Base-by-base conservation (phyloP, 2,888 invertebrate species). In the Aricia artaxerxes region DNA sequence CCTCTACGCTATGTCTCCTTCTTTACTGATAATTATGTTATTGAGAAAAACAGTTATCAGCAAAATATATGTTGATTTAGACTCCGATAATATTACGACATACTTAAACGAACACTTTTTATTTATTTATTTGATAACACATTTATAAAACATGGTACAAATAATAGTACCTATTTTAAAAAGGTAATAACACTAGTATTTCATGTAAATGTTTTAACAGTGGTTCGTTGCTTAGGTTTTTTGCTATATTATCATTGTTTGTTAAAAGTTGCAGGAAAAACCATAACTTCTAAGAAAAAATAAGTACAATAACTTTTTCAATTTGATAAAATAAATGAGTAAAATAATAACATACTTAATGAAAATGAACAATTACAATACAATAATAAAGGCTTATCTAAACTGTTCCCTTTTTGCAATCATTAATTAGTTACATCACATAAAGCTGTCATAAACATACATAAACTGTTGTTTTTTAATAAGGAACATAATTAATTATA, bases 1-100 rank as follows among this genome's bases (percentile, higher is more conserved):
- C 92, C 92, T 92, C 89, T 91, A 86, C 89, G 86, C 87, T 86
- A 85, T 83, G 85, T 49, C 49, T 87, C 86, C 86, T 85, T 82
- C 85, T 83, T 83, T 82, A 87, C 82, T 86, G 84, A 86, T 86
- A 85, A 83, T 85, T 84, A 85, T 85, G 80, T 79, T 81, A 82
- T 82, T 80, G 83, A 83, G 83, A 77, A 81, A 79, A 76, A 76
- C 35, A 76, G 13, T 31, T 4, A 75, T 75, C 73, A 53, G n/a
- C 6, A 35, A 49, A 75, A 49, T 75, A 4, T 44, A 24, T 35
- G 69, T 35, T 69, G 16, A 69, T 69, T 35, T 35, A 69, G 35
- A 69, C 35, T 31, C 11, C 38, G 69, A 69, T 69, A 69, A 64
- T 64, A 64, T 31, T 31, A 1, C 64, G 31, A 13, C 35, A 69